A percentile compares a stretch with the other conserved stretches of the same genome.
phyloP scores from a whole-genome alignment of 2,888 invertebrate species.

The Morpho achilles region DNA sequence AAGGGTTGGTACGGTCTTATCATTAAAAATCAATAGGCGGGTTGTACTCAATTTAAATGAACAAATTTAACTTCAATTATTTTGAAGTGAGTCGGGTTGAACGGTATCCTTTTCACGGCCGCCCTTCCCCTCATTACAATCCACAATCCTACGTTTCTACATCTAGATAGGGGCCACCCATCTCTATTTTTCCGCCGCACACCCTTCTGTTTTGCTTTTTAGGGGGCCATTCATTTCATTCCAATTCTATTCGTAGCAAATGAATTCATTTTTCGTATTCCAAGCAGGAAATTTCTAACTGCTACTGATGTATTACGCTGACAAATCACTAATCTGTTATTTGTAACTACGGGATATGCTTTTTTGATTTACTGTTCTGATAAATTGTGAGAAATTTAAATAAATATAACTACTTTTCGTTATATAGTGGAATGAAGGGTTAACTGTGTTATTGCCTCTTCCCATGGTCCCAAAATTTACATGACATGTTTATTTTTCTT shows the following conservation, averaged over 20 bases:
- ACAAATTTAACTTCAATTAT: conserved; percentile 78
- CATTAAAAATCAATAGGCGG: conserved; percentile 29
- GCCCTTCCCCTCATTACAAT: conserved; percentile 74
- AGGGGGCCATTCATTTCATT: conserved; percentile 69
- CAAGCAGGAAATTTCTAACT: conserved; percentile 41
- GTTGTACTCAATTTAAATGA: conserved; percentile 63
- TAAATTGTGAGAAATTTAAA: conserved; percentile 13
- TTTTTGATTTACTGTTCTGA: conserved; percentile 24
- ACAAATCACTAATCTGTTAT: conserved; percentile 60
- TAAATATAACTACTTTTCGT: conserved; percentile 5
- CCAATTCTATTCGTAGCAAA: conserved; percentile 68
- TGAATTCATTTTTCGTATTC: conserved; percentile 65
- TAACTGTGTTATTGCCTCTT: not conserved
- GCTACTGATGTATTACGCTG: conserved; percentile 57
- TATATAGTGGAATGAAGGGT: conserved; percentile 1
- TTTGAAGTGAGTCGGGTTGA: conserved; percentile 68
- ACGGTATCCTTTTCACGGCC: conserved; percentile 69
- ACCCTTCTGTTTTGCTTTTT: conserved; percentile 55
- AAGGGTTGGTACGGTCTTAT: conserved; percentile 19
- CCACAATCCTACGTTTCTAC: conserved; percentile 68
- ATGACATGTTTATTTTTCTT: not conserved
- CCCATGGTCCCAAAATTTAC: not conserved
- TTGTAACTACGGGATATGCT: conserved; percentile 46
- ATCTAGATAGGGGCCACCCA: conserved; percentile 72
- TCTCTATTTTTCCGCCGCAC: conserved; percentile 61